A percentile compares a stretch with the other conserved stretches of the same genome.
These are phyloP conservation scores for Bombus confusus DNA, from an alignment of 1,140 invertebrate species.

Conservation along the genomic window DNA sequence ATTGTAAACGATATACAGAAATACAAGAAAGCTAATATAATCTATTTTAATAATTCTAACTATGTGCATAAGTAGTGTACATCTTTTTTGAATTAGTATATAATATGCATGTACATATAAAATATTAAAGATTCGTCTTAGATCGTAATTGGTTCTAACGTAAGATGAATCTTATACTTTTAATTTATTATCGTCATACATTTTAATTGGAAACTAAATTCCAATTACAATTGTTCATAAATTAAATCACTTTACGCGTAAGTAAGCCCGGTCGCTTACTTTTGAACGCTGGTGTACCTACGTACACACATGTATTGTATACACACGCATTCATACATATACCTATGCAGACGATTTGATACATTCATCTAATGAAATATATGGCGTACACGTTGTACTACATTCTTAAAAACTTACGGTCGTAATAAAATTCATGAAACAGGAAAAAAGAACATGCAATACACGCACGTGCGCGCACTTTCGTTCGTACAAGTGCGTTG, in stretches of 20 bases:
- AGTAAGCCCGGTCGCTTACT: neutral
- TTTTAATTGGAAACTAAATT: neutral
- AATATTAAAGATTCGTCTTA: neutral
- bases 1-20: too few relatives aligned
- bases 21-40: neutral
- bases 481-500: slow-evolving; percentile 34
- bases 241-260: neutral
- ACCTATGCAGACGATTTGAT: neutral
- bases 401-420: neutral
- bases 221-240: neutral
- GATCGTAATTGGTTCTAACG: neutral
- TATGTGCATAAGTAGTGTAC: neutral
- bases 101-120: neutral
- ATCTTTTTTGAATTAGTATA: neutral
- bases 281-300: neutral
- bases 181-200: neutral
- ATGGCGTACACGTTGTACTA: slow-evolving; percentile 19
- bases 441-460: slow-evolving; percentile 45
- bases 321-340: slow-evolving; percentile 6
- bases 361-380: slow-evolving; percentile 3
- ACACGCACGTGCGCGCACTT: slow-evolving; percentile 50
- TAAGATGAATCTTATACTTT: neutral
- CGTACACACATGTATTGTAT: neutral
- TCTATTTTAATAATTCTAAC: neutral
- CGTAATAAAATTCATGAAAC: slow-evolving; percentile 29